Percentiles rank a stretch among this genome's conserved stretches.
Conservation (phyloP, 37 sponge, comb jelly and placozoan genomes). For the Cliona cf. orientalis region DNA sequence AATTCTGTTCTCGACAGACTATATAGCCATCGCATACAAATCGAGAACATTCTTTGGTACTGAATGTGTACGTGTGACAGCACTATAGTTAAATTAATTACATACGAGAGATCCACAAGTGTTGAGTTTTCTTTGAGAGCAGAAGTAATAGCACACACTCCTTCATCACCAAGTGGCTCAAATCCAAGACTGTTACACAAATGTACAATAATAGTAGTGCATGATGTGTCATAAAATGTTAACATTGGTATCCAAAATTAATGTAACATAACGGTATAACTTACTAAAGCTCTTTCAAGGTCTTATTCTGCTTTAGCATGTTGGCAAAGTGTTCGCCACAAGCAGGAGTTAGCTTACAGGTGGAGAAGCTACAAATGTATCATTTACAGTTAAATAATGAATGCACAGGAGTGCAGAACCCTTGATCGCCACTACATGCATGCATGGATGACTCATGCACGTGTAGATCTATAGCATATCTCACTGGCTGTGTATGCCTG, state of each 20-base stretch:
- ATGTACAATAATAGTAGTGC: neutral
- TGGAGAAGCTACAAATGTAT: constrained; percentile 16
- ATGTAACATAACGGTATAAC: neutral
- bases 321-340: neutral
- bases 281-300: constrained; percentile 7
- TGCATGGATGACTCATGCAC: no score
- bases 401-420: no score
- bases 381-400: no score
- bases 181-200: constrained; percentile 16
- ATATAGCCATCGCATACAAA: no score
- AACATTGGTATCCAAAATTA: neutral
- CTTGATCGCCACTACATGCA: no score
- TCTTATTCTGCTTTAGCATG: constrained; percentile 1
- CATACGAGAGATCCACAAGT: constrained; percentile 19
- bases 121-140: constrained; percentile 11
- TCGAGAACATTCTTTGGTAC: no score
- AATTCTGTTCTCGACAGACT: constrained; percentile 12
- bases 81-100: no score
- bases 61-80: no score
- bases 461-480: no score
- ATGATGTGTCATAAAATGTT: neutral
- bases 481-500: no score
- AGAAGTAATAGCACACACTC: neutral
- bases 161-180: constrained; percentile 34
- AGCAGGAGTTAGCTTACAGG: neutral